Percentiles rank a stretch among this genome's conserved stretches.
Conservation (phyloP, 1,140 invertebrate species). For the Himalopsyche phryganea region DNA sequence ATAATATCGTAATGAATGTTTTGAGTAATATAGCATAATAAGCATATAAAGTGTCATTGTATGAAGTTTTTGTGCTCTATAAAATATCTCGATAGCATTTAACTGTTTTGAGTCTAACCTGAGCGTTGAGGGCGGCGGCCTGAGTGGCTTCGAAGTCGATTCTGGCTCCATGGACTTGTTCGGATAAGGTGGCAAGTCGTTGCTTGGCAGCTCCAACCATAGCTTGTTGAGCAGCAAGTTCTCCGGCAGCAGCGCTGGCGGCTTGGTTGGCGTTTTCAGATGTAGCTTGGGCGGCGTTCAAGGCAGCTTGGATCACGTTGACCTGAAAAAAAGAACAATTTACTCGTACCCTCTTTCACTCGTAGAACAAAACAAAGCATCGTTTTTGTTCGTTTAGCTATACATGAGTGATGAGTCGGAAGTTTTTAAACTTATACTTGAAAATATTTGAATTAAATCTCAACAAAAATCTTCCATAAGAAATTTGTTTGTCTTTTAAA, state of each 20-base stretch:
- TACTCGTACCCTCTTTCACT: background rate
- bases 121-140: slow-evolving; percentile 61
- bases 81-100: too few relatives aligned
- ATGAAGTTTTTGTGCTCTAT: background rate
- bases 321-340: slow-evolving; percentile 40
- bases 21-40: too few relatives aligned
- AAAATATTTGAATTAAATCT: too few relatives aligned
- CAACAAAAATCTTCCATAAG: too few relatives aligned
- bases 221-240: slow-evolving; percentile 65
- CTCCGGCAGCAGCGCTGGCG: slow-evolving; percentile 62
- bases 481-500: too few relatives aligned
- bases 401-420: too few relatives aligned
- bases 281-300: slow-evolving; percentile 66
- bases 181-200: slow-evolving; percentile 55
- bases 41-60: too few relatives aligned
- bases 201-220: slow-evolving; percentile 68
- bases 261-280: slow-evolving; percentile 63
- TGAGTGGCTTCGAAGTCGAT: slow-evolving; percentile 66
- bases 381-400: too few relatives aligned
- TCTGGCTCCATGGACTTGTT: slow-evolving; percentile 61
- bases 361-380: too few relatives aligned
- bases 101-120: slow-evolving; percentile 40
- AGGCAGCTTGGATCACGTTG: slow-evolving; percentile 61
- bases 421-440: too few relatives aligned
- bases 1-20: too few relatives aligned